Conservation (phyloP, 2,113 vertebrate species). For the Excalfactoria chinensis region DNA sequence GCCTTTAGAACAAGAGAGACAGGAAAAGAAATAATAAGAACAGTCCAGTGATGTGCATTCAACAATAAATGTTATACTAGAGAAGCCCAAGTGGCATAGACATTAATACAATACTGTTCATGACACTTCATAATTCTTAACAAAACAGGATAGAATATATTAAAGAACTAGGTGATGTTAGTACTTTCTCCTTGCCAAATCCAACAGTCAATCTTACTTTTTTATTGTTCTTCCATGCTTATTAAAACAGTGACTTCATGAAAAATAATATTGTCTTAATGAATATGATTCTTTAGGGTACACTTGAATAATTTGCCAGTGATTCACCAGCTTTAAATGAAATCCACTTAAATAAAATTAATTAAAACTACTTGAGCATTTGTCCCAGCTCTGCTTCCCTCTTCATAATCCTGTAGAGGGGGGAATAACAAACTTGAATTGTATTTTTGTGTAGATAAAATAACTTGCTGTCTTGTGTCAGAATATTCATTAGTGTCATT, state of each 20-base stretch:
- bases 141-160: neutral
- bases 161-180: neutral
- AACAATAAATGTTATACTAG: neutral
- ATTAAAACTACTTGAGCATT: neutral
- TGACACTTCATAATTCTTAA: neutral
- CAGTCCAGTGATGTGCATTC: neutral
- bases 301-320: neutral
- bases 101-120: neutral
- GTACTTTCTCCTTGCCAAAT: neutral
- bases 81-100: neutral
- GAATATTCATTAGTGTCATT: neutral
- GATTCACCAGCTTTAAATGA: neutral
- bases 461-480: neutral
- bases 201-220: neutral
- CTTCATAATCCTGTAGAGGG: neutral
- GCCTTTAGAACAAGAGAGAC: neutral
- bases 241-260: neutral
- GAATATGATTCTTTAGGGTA: neutral
- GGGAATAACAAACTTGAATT: neutral
- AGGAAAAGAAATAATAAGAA: neutral
- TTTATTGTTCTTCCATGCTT: neutral
- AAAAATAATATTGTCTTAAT: neutral
- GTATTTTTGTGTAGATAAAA: neutral
- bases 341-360: neutral
- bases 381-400: neutral